Evolutionary conservation across 2,797 vertebrate genomes (phyloP).

Genomic region (Poeciliopsis paucimaculata): DNA sequence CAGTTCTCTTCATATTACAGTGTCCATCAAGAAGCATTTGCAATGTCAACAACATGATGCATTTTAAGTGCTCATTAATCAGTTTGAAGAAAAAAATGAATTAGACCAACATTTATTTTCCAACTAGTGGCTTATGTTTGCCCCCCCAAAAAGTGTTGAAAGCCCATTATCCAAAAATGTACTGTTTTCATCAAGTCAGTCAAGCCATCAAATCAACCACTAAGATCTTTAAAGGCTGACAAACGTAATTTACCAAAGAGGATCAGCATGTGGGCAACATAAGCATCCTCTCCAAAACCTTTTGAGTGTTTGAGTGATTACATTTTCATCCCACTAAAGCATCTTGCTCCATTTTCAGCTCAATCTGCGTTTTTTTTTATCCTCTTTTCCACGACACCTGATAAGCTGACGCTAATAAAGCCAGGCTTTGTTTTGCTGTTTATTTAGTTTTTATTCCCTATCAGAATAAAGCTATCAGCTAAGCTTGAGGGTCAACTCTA

Average conservation of each 20-base stretch:
- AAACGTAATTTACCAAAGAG: constrained; percentile 66
- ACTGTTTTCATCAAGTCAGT: constrained; percentile 70
- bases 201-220: constrained; percentile 73
- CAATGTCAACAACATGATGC: constrained; percentile 25
- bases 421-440: constrained; percentile 68
- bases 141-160: constrained; percentile 45
- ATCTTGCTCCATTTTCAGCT: constrained; percentile 66
- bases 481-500: constrained; percentile 73
- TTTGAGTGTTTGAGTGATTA: constrained; percentile 73
- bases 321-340: constrained; percentile 74
- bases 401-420: constrained; percentile 75
- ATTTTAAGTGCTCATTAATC: constrained; percentile 60
- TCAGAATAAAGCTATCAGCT: constrained; percentile 67
- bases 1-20: constrained; percentile 21
- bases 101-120: constrained; percentile 31
- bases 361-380: constrained; percentile 59
- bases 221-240: constrained; percentile 67
- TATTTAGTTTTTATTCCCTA: constrained; percentile 62
- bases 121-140: constrained; percentile 25
- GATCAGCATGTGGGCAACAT: constrained; percentile 67
- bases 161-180: constrained; percentile 58
- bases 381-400: constrained; percentile 49
- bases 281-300: constrained; percentile 72
- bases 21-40: constrained; percentile 27
- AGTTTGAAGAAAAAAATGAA: constrained; percentile 43